Base-by-base conservation (phyloP, 1,140 invertebrate species). In the Dendrolimus punctatus region DNA sequence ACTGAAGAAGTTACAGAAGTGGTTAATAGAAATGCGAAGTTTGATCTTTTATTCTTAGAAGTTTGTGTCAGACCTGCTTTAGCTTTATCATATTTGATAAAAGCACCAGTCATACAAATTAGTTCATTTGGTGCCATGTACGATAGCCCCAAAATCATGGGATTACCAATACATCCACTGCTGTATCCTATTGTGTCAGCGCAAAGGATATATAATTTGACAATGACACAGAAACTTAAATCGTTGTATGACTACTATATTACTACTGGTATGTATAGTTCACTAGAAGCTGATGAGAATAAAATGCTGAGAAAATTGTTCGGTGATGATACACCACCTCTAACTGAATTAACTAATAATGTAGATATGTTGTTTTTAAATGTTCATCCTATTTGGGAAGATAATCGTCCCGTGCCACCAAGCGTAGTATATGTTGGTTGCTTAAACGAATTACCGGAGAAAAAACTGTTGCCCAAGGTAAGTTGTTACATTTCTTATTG, bases 391-490 rank as follows among this genome's bases (percentile, higher is more conserved):
- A 59, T 84, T 6, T 78, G 88, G 61, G 68, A 81, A 40, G 63
- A 72, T 42, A 75, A 81, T 40, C 66, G 80, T 40, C 83, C 90
- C 3, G 63, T 85, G 5, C 74, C 85, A n/a, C 86, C 88, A 1
- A 73, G 58, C 60, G 78, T 91, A 38, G 71, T 91, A 9, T 90
- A 90, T 54, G 72, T 91, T 8, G 90, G 90, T 0, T 91, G 90
- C 2, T 72, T 92, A 57, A 90, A 91, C 48, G 73, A 78, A 10
- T 70, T 81, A 41, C 55, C 52, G 39, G 37, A 68, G 38, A 51
- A 64, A 2, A 71, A 78, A 53, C 61, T 85, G 4, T 42, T 46
- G 36, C 60, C 90, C 37, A 76, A 84, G 39, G 73, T 73, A 55
- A 59, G 50, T 56, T 23, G 3, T 60, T 47, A 62, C 71, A 52